Base-by-base conservation (phyloP, 2,797 vertebrate species). In the Sylvilagus floridanus region DNA sequence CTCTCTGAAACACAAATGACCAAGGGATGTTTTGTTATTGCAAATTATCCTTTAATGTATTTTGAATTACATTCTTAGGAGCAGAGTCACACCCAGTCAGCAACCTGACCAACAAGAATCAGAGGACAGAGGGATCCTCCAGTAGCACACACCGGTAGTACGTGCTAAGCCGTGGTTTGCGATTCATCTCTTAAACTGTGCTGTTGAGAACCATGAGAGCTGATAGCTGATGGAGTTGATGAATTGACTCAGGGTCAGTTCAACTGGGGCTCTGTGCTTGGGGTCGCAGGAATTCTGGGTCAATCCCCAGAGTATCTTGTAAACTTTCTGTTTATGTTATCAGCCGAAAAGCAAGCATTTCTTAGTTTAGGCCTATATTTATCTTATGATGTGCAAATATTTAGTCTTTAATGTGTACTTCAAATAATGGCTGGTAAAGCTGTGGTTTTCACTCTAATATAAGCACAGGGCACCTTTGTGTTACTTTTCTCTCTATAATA, bases 201-300 rank as follows among this genome's bases (percentile, higher is more conserved):
- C 12, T 3, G 17, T 17, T 4, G 47, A 13, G 63, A 21, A 37
- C 6, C 21, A 12, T 4, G 3, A 52, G 11, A 26, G 7, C 13
- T 50, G 32, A 0, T 42, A n/a, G n/a, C n/a, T 22, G 8, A 5
- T 0, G 0, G 5, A 5, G 14, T n/a, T 28, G 12, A 60, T 47
- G 21, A 57, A 11, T 4, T 26, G 24, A 21, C 37, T n/a, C 4
- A 32, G 0, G 26, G 6, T 7, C 52, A 1, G 7, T 28, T 87
- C 37, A 16, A 5, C 32, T 26, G 7, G 3, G 17, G 42, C 42
- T 32, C 57, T 35, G 4, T 37, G 78, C 52, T 57, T 76, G 24
- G 37, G 30, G 17, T 5, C 22, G 16, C 26, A 42, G 32, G 66
- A 66, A 26, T 24, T 28, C 19, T 77, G 3, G 0, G 3, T 22